These are phyloP conservation scores for Turdus rufiventris DNA, from an alignment of 2,113 vertebrate species.

Conservation along the genomic window DNA sequence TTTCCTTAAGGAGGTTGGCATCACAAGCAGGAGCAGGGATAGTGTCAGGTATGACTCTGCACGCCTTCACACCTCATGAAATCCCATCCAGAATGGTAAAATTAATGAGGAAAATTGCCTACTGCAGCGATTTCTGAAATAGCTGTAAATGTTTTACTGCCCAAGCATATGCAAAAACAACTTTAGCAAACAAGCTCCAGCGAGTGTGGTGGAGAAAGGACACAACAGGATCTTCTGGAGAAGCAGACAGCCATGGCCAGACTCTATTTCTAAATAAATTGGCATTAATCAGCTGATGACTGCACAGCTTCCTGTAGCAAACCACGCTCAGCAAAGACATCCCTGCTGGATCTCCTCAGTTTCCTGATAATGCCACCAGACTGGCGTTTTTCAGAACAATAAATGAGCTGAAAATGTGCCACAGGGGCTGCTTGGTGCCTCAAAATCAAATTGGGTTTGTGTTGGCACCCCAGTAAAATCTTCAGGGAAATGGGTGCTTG, in stretches of 20 bases:
- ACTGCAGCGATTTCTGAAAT: constrained; percentile 6
- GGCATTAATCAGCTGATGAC: neutral
- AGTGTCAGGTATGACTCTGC: neutral
- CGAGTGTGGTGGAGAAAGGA: neutral
- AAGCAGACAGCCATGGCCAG: neutral
- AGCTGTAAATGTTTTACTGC: neutral
- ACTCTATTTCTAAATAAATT: neutral
- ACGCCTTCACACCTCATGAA: constrained; percentile 11
- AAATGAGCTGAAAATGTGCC: neutral
- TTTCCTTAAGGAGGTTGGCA: neutral
- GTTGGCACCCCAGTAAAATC: neutral
- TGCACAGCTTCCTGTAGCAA: neutral
- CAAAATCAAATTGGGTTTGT: neutral
- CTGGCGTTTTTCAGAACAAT: neutral
- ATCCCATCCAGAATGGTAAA: neutral
- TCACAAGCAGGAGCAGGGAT: neutral
- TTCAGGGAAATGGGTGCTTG: neutral
- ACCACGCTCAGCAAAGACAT: neutral
- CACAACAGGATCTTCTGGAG: neutral
- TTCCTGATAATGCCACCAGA: neutral
- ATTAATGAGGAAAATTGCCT: constrained; percentile 19
- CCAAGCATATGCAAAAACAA: neutral
- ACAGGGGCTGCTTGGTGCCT: neutral
- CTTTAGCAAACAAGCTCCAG: neutral
- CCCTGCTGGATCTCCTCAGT: neutral